A percentile compares a stretch with the other conserved stretches of the same genome.
Evolutionary conservation across 2,888 invertebrate genomes (phyloP).

Genomic region (Xanthia icteritia): DNA sequence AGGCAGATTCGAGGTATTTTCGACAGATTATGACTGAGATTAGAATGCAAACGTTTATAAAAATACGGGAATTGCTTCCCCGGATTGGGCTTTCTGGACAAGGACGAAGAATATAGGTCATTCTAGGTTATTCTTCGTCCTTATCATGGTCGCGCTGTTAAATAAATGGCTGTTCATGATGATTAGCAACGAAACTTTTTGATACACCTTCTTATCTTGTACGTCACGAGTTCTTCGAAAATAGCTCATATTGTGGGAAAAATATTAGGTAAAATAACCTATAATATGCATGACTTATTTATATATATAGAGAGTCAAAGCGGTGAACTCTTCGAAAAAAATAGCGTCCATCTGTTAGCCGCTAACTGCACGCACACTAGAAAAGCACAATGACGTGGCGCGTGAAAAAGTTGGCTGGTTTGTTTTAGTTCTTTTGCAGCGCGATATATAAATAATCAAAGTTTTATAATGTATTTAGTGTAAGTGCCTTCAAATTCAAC

Average conservation of each 20-base stretch:
- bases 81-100: not conserved
- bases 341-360: too few relatives aligned
- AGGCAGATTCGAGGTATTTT: not conserved
- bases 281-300: too few relatives aligned
- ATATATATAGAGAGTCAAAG: too few relatives aligned
- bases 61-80: not conserved
- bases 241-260: not conserved
- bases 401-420: too few relatives aligned
- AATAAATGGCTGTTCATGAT: not conserved
- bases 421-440: too few relatives aligned
- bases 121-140: not conserved
- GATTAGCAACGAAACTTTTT: not conserved
- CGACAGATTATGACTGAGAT: too few relatives aligned
- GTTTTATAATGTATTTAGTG: not conserved
- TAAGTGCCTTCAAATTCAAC: not conserved
- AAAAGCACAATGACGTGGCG: too few relatives aligned
- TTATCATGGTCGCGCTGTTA: not conserved
- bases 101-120: too few relatives aligned
- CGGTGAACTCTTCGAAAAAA: too few relatives aligned
- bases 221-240: not conserved
- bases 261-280: too few relatives aligned
- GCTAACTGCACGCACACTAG: too few relatives aligned
- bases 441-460: too few relatives aligned
- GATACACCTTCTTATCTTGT: not conserved
- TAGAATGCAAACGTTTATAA: not conserved